Conservation (phyloP, 2,888 invertebrate species). For the Lomographa bimaculata region DNA sequence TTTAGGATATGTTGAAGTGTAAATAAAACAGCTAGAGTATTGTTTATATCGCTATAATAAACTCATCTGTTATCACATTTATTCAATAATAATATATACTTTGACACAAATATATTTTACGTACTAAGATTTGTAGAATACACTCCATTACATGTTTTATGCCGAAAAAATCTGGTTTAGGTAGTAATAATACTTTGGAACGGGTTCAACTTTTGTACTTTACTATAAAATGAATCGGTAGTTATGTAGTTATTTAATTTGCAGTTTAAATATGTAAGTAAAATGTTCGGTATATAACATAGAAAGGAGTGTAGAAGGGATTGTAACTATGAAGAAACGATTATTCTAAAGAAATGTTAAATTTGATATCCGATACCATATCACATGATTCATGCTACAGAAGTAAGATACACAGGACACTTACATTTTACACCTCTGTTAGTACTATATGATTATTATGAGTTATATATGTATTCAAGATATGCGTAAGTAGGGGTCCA, state of each 20-base stretch:
- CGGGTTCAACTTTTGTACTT: too few species aligned
- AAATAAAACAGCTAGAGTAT: conserved; percentile 37
- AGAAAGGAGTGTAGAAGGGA: conserved; percentile 49
- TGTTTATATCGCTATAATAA: conserved; percentile 80
- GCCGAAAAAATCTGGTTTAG: conserved; percentile 42
- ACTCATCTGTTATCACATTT: conserved; percentile 83
- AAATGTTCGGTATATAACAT: conserved; percentile 48
- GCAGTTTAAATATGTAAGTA: too few species aligned
- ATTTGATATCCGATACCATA: conserved; percentile 63
- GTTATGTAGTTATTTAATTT: too few species aligned
- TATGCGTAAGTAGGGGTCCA: conserved; percentile 25
- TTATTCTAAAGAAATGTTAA: conserved; percentile 56
- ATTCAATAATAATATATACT: conserved; percentile 81
- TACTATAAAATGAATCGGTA: too few species aligned
- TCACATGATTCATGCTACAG: conserved; percentile 44
- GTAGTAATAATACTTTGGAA: too few species aligned
- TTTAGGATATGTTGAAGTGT: too few species aligned
- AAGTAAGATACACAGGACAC: conserved; percentile 15
- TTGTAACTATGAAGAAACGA: conserved; percentile 64
- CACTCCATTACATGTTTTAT: conserved; percentile 56
- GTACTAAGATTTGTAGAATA: conserved; percentile 69
- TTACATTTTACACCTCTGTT: conserved; percentile 5
- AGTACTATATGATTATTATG: conserved; percentile 11
- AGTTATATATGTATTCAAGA: conserved; percentile 18
- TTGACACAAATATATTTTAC: conserved; percentile 80